Evolutionary conservation across 35 echinoderm and acorn worm genomes (phyloP), one percentile per base, ranked within the genome.

Genomic region (Stichopus chloronotus): DNA sequence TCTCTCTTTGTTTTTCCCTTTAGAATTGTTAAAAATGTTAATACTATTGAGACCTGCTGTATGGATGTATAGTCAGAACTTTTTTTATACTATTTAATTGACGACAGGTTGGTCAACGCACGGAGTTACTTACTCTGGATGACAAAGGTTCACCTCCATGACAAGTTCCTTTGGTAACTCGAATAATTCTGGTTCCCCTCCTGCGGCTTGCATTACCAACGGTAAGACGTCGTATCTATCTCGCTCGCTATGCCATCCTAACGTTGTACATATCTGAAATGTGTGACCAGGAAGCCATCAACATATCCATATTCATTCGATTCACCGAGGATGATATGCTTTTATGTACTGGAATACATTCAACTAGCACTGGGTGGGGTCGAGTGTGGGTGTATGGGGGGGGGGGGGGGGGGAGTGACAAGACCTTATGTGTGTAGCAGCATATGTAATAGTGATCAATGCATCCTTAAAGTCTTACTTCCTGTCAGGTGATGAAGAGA

Each of bases 221-320:
- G 97, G 97, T 76, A 98, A 78, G 1, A 98, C 88, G 63, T 98
- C 97, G 68, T 96, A 98, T 0, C 72, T 16, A 4, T 92, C 95
- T 14, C 93, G 85, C 10, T 58, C 25, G 10, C 94, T 87, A 30
- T 68, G 92, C 97, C 97, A 98, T 17, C 97, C 97, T 22, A 98
- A 63, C n/a, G 57, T 87, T 71, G 68, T 78, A 55, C 97, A 98
- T n/a, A 98, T 90, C 97, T 98, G 90, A 9, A 56, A 56, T 85
- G 16, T 63, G 17, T 63, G 9, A 63, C 60, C n/a, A 63, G 56
- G 11, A 43, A 43, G 30, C 43, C 0, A 83, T 52, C 12, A 43
- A 12, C 16, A 20, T n/a, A 83, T 20, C 0, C 43, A 13, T 52
- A 21, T 83, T 20, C 1, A 13, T 52, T 13, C 16, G 0, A 20